Evolutionary conservation across 2,888 invertebrate species (phyloP).

Genomic region (Dasysyrphus tricinctus): DNA sequence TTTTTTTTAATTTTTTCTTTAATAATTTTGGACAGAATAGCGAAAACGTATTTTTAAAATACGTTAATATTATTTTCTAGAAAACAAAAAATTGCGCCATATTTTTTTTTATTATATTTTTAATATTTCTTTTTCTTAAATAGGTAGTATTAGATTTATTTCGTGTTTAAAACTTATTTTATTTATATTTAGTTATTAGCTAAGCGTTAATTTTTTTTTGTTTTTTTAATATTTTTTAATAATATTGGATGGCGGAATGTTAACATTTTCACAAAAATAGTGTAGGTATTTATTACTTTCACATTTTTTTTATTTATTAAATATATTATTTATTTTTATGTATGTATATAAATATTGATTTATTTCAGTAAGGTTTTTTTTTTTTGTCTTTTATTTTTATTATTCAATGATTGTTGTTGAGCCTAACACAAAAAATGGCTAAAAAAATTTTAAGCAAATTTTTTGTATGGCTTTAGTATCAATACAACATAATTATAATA

Average conservation of each 20-base stretch:
- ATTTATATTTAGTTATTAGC: slow-evolving; percentile 69
- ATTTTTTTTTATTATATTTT: slow-evolving; percentile 48
- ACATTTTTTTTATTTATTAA: slow-evolving; percentile 61
- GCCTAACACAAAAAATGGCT: slow-evolving; percentile 70
- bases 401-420: slow-evolving; percentile 76
- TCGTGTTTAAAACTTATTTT: slow-evolving; percentile 68
- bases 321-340: slow-evolving; percentile 61
- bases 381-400: slow-evolving; percentile 49
- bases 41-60: slow-evolving; percentile 77
- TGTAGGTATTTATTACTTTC: slow-evolving; percentile 67
- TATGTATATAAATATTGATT: slow-evolving; percentile 64
- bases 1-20: slow-evolving; percentile 35
- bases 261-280: slow-evolving; percentile 78
- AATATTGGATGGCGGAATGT: slow-evolving; percentile 78
- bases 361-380: slow-evolving; percentile 64
- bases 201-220: slow-evolving; percentile 70
- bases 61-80: slow-evolving; percentile 68
- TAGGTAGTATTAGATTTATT: slow-evolving; percentile 57
- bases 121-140: slow-evolving; percentile 51
- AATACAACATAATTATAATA: slow-evolving; percentile 56
- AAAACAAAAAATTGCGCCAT: slow-evolving; percentile 65
- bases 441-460: slow-evolving; percentile 52
- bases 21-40: slow-evolving; percentile 77
- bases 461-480: slow-evolving; percentile 25
- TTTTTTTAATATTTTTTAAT: slow-evolving; percentile 63